Conservation (phyloP, 2,888 invertebrate species). For the Orthosia gracilis region DNA sequence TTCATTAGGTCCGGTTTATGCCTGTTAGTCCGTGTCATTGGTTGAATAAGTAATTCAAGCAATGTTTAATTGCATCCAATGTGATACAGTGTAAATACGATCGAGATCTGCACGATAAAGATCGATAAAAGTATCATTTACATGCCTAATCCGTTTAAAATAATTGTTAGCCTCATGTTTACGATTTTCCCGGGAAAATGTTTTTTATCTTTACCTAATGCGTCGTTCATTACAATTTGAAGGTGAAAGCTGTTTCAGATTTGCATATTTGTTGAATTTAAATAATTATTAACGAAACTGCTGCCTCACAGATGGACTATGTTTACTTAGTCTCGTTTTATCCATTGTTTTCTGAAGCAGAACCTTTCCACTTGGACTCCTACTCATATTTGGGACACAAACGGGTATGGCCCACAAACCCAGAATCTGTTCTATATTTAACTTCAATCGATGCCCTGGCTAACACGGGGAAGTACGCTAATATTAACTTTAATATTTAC, state of each 20-base stretch:
- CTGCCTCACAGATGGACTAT: constrained; percentile 3
- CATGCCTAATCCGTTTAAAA: constrained; percentile 51
- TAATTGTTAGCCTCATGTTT: constrained; percentile 20
- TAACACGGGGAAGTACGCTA: constrained; percentile 31
- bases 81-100: constrained; percentile 23
- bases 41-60: constrained; percentile 41
- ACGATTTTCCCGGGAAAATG: constrained; percentile 45
- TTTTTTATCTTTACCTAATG: constrained; percentile 36
- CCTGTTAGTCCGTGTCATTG: constrained; percentile 25
- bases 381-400: constrained; percentile 43
- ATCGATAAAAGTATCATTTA: constrained; percentile 32
- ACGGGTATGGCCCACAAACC: constrained; percentile 43
- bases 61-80: constrained; percentile 14
- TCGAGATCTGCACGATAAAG: constrained; percentile 40
- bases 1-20: constrained; percentile 48
- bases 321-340: background rate
- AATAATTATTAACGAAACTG: constrained; percentile 17
- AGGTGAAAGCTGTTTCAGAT: constrained; percentile 51
- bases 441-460: constrained; percentile 53
- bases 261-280: constrained; percentile 35
- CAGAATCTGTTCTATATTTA: constrained; percentile 55
- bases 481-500: constrained; percentile 24
- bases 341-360: constrained; percentile 39
- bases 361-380: constrained; percentile 41
- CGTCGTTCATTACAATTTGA: constrained; percentile 43